Evolutionary conservation across 2,797 vertebrate genomes (phyloP).

Genomic region (Numenius phaeopus): DNA sequence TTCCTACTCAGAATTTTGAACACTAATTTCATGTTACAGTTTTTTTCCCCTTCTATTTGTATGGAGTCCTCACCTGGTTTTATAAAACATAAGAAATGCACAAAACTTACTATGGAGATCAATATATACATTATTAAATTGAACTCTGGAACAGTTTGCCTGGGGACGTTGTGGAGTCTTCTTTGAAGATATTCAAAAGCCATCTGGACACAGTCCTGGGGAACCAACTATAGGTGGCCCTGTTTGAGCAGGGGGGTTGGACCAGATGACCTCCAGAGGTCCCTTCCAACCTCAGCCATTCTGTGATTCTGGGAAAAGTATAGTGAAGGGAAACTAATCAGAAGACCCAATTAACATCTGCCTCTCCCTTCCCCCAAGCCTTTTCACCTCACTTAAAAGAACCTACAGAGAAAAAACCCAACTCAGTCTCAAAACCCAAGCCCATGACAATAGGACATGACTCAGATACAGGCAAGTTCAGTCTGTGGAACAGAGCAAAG

Average conservation of each 20-base stretch:
- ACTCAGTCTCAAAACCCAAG: background rate
- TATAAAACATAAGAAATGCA: background rate
- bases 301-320: background rate
- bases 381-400: background rate
- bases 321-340: background rate
- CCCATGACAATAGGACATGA: background rate
- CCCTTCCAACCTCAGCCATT: background rate
- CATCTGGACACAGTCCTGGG: background rate
- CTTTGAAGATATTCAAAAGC: background rate
- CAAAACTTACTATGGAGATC: background rate
- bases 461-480: background rate
- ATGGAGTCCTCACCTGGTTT: background rate
- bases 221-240: background rate
- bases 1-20: background rate
- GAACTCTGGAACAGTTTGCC: background rate
- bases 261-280: background rate
- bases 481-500: background rate
- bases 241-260: background rate
- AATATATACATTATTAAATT: background rate
- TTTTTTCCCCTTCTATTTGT: background rate
- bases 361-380: background rate
- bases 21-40: background rate
- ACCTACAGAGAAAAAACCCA: background rate
- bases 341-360: background rate
- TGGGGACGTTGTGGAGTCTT: background rate